A percentile compares a stretch with the other conserved stretches of the same genome.
phyloP scores from a whole-genome alignment of 2,113 vertebrate genomes.

The Melierax canorus region DNA sequence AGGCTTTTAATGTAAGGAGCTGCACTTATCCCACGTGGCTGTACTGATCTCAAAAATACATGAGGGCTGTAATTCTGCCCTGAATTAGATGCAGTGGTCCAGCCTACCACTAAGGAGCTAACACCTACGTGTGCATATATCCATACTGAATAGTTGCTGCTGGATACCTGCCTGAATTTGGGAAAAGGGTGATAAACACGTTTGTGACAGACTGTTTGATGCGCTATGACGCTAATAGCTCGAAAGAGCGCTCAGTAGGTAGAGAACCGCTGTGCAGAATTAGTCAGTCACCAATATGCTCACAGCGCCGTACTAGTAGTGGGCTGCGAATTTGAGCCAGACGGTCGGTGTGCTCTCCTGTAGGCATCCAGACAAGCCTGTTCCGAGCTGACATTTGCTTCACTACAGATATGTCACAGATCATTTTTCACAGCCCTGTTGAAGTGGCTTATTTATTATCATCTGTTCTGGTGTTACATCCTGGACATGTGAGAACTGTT shows the following conservation, averaged over 20 bases:
- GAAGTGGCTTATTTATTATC: conserved; percentile 50
- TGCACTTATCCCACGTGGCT: neutral
- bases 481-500: conserved; percentile 44
- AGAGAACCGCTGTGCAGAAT: neutral
- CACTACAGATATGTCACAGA: neutral
- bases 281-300: conserved; percentile 20
- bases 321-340: neutral
- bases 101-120: neutral
- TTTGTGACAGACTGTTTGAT: conserved; percentile 17
- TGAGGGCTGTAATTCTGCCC: neutral
- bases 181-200: neutral
- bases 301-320: neutral
- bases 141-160: neutral
- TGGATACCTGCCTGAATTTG: neutral
- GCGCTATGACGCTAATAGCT: neutral
- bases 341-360: neutral
- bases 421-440: conserved; percentile 59
- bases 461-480: conserved; percentile 53
- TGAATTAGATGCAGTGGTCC: neutral
- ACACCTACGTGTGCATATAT: accelerated
- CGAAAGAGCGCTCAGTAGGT: neutral
- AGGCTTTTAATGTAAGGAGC: neutral
- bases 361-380: conserved; percentile 21
- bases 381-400: conserved; percentile 56
- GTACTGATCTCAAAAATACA: neutral